Evolutionary conservation across 2,797 vertebrate genomes (phyloP).

Genomic region (Lateolabrax maculatus): DNA sequence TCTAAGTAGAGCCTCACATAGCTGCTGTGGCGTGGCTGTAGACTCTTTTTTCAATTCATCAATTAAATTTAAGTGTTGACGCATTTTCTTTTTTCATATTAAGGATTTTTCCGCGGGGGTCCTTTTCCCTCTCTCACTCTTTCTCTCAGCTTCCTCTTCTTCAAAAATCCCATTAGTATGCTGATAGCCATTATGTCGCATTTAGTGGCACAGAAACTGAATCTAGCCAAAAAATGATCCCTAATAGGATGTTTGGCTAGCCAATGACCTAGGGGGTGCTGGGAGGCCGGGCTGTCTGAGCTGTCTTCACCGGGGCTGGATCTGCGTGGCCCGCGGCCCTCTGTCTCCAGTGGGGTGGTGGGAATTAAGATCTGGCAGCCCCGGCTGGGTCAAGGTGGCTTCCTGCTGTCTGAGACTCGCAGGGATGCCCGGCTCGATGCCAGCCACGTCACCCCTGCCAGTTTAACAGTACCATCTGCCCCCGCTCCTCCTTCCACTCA

Average conservation of each 20-base stretch:
- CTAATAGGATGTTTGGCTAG: slow-evolving; percentile 50
- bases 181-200: slow-evolving; percentile 21
- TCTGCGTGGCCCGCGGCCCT: slow-evolving; percentile 45
- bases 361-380: slow-evolving; percentile 71
- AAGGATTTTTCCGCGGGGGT: neutral
- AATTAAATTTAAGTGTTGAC: neutral
- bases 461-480: slow-evolving; percentile 83
- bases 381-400: slow-evolving; percentile 74
- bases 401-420: slow-evolving; percentile 65
- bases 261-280: slow-evolving; percentile 60
- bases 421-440: slow-evolving; percentile 70
- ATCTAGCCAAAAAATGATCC: slow-evolving; percentile 37
- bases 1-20: neutral
- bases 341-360: slow-evolving; percentile 60
- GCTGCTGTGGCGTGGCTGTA: neutral
- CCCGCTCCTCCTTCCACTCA: slow-evolving; percentile 71
- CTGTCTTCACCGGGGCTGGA: slow-evolving; percentile 40
- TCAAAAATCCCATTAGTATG: slow-evolving; percentile 35
- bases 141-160: neutral
- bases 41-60: neutral
- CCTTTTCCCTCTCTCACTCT: neutral
- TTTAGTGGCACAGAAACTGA: slow-evolving; percentile 23
- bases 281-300: slow-evolving; percentile 53
- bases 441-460: slow-evolving; percentile 73
- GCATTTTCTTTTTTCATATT: neutral